Evolutionary conservation across 92 coral and sea anemone genomes (phyloP), one percentile per base, ranked within the genome.

Genomic region (Phymanthus crucifer): DNA sequence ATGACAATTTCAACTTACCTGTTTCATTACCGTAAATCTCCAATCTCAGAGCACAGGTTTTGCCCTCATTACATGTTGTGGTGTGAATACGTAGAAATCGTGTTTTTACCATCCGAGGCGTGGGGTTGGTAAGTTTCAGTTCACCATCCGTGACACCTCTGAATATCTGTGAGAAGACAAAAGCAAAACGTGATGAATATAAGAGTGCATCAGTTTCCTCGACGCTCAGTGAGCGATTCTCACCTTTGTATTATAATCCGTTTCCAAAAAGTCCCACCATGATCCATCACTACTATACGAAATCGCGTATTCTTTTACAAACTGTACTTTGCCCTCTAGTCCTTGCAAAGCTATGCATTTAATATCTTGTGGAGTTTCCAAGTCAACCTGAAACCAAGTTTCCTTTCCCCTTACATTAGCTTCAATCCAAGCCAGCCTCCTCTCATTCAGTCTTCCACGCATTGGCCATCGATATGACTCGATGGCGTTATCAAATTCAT

Each of bases 281-380:
- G 68, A 46, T 19, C 91, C 91, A 35, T 78, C 84, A 1, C 54
- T 38, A 50, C 91, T 84, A 76, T 68, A 88, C 1, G 85, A 52
- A 17, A 88, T 48, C 32, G 84, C 43, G 40, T 65, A 88, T 29
- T 71, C 84, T 32, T 64, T 79, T 4, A 80, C 52, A 50, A 31
- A 88, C 10, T 83, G 87, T 35, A 5, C 19, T 6, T 72, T 46
- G 0, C 67, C 18, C 0, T 32, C 26, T 13, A 80, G 84, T 6
- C 93, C 91, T 67, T 91, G 95, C 32, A 94, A 74, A 1, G 88
- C 95, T 34, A 93, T 34, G 52, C 92, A 90, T 37, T 86, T 87
- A 18, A 93, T 78, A 61, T 74, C 86, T 32, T 80, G 33, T 31
- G 76, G 76, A 52, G 83, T 26, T 16, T 77, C 85, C 32, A 90